Base-by-base conservation (phyloP, 2,797 vertebrate genomes). In the Paedocypris micromegethes region DNA sequence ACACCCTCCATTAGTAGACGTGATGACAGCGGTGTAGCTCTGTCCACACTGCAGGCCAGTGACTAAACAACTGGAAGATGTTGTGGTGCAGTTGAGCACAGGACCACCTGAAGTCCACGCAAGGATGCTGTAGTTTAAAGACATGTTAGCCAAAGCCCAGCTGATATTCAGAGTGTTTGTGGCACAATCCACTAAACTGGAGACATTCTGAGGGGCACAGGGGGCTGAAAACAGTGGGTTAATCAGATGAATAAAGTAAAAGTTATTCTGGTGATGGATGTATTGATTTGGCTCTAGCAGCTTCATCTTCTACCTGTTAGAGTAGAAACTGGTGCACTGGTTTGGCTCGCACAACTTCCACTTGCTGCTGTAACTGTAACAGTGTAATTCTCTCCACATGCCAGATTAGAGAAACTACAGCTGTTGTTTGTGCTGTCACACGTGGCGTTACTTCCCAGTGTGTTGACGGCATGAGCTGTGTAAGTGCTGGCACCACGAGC, bases 1-100 rank as follows among this genome's bases (percentile, higher is more conserved):
- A 67, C 88, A 91, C 3, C 77, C 76, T 72, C 66, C 74, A 74
- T 83, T 87, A 56, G 64, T 51, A 9, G 85, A 81, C 59, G 47
- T 79, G 66, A 90, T 81, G 0, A 62, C 77, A 52, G 90, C 80
- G 0, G 46, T 80, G 79, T 91, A 90, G 67, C 64, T 77, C 53
- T 80, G 50, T 7, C 91, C 89, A 48, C 91, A 91, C 41, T 68
- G 64, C 3, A 90, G 73, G 3, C 61, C 6, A 0, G 23, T 2
- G 41, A 90, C 4, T 0, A 43, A 68, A 65, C 90, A 92, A 52
- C 44, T 75, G 3, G 74, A 77, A 3, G 2, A 58, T 23, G 61
- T 47, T 0, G 88, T 82, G 39, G n/a, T 41, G 67, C 89, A 90
- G 64, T 9, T 50, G 6, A 84, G 77, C 0, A 37, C 3, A 0